Percentiles rank a stretch among this genome's conserved stretches.
phyloP scores from a whole-genome alignment of 2,888 invertebrate genomes.

The Hyalella azteca region DNA sequence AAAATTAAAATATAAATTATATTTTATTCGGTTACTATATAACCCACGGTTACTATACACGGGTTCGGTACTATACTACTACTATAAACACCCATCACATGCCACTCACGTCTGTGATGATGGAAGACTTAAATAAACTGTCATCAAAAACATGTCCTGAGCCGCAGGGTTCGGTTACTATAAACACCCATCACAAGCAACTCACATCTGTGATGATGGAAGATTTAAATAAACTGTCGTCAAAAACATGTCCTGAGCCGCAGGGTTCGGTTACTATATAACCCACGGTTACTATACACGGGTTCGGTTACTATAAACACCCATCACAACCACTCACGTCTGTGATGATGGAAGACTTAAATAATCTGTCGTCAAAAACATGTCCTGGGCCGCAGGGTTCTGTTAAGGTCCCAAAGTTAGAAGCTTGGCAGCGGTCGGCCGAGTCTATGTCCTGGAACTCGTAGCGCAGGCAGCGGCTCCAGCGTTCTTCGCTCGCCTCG shows the following conservation, averaged over 20 bases:
- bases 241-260: not conserved
- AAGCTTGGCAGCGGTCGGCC: not conserved
- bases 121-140: conserved; percentile 42
- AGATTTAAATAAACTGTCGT: conserved; percentile 36
- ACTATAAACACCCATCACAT: too few relatives aligned
- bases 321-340: too few relatives aligned
- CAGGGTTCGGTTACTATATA: not conserved
- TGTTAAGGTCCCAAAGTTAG: not conserved
- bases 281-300: too few relatives aligned
- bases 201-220: conserved; percentile 53
- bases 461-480: not conserved
- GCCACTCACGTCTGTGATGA: conserved; percentile 49
- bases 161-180: not conserved
- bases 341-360: conserved; percentile 47
- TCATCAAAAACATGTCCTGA: conserved; percentile 1
- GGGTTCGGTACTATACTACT: too few relatives aligned
- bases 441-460: not conserved
- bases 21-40: too few relatives aligned
- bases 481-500: not conserved
- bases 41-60: too few relatives aligned
- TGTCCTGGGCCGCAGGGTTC: not conserved
- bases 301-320: too few relatives aligned
- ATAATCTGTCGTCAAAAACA: conserved; percentile 9
- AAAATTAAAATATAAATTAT: too few relatives aligned
- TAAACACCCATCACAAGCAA: too few relatives aligned